Percentiles rank a stretch among this genome's conserved stretches.
phyloP scores from a whole-genome alignment of 2,888 invertebrate species.

The Syrphus vitripennis region DNA sequence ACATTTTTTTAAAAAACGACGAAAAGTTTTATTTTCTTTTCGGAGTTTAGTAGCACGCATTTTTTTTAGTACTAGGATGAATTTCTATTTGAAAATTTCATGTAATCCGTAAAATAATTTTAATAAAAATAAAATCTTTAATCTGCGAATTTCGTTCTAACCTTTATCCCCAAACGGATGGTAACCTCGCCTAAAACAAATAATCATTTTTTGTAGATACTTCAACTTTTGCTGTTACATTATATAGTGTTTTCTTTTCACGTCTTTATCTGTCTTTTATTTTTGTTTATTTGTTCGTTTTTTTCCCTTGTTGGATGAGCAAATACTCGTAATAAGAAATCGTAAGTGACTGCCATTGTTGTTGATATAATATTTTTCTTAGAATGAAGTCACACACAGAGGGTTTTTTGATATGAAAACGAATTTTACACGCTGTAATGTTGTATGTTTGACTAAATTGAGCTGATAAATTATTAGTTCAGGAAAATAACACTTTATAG shows the following conservation, averaged over 20 bases:
- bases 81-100: no score
- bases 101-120: no score
- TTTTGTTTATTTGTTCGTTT: slow-evolving; percentile 38
- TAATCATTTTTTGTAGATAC: background rate
- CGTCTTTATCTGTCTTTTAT: background rate
- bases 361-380: background rate
- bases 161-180: background rate
- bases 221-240: background rate
- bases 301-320: slow-evolving; percentile 43
- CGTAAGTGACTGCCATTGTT: slow-evolving; percentile 59
- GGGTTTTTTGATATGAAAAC: background rate
- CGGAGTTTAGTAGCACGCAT: no score
- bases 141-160: background rate
- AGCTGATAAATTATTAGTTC: background rate
- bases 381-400: background rate
- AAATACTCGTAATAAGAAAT: slow-evolving; percentile 49
- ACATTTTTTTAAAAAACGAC: no score
- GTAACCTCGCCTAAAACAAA: background rate
- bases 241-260: background rate
- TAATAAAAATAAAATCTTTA: no score
- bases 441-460: no score
- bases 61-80: no score
- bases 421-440: background rate
- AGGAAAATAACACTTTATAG: background rate
- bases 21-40: no score